These are phyloP conservation scores for Hoplodrina ambigua DNA, from an alignment of 2,888 invertebrate genomes.

Conservation along the genomic window DNA sequence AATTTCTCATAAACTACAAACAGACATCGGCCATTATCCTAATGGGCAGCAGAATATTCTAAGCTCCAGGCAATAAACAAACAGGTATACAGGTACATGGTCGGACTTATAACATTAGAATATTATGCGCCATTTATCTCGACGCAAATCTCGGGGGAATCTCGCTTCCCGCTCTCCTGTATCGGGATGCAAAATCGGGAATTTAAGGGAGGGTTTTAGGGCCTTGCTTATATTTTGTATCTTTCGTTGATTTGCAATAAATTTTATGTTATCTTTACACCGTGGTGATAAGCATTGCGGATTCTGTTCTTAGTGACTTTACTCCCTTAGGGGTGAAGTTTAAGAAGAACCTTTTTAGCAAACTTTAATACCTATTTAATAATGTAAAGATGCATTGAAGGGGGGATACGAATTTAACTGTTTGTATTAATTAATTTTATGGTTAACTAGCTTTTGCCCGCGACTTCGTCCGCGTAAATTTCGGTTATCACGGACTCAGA, in stretches of 20 bases:
- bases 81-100: slow-evolving; percentile 24
- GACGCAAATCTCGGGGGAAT: slow-evolving; percentile 34
- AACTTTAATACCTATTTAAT: no score
- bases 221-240: slow-evolving; percentile 10
- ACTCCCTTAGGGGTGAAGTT: no score
- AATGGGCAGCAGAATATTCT: slow-evolving; percentile 22
- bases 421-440: no score
- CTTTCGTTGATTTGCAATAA: slow-evolving; percentile 2
- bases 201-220: slow-evolving; percentile 38
- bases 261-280: neutral
- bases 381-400: no score
- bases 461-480: no score
- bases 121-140: slow-evolving; percentile 52
- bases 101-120: slow-evolving; percentile 45
- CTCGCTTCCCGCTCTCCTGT: slow-evolving; percentile 20
- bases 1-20: slow-evolving; percentile 15
- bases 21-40: slow-evolving; percentile 19
- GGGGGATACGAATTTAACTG: no score
- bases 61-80: slow-evolving; percentile 24
- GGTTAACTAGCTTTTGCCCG: no score
- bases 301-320: neutral
- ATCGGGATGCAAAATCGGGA: slow-evolving; percentile 34
- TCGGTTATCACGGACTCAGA: no score
- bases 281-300: neutral
- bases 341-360: no score